Evolutionary conservation across 2,888 invertebrate genomes (phyloP).

Genomic region (Perithous albicinctus): DNA sequence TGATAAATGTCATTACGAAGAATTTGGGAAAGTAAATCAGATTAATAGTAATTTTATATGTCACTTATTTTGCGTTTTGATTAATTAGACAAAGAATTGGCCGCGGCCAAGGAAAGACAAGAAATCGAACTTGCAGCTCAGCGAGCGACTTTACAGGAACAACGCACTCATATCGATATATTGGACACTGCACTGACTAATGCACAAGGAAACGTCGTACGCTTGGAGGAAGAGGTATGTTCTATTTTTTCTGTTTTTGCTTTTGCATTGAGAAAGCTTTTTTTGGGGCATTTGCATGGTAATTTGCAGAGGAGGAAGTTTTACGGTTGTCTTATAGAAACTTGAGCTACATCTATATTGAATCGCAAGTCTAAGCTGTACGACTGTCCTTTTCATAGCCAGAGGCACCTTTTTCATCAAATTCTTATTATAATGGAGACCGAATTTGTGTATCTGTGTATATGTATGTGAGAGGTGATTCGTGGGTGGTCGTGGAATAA

Average conservation of each 20-base stretch:
- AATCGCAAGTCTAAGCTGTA: too few relatives aligned
- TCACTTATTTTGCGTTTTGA: neutral
- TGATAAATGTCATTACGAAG: neutral
- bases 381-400: too few relatives aligned
- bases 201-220: constrained; percentile 94
- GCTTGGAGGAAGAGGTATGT: constrained; percentile 94
- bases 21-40: neutral
- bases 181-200: constrained; percentile 96
- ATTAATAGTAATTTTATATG: neutral
- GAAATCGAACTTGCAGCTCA: constrained; percentile 96
- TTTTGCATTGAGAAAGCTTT: constrained; percentile 11
- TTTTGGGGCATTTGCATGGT: neutral
- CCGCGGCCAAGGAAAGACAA: constrained; percentile 95
- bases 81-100: constrained; percentile 92
- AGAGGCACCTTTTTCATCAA: too few relatives aligned
- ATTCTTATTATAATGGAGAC: too few relatives aligned
- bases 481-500: too few relatives aligned
- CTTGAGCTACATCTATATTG: too few relatives aligned
- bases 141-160: constrained; percentile 95
- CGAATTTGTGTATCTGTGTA: too few relatives aligned
- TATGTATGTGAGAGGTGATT: too few relatives aligned
- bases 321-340: too few relatives aligned
- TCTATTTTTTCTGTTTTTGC: neutral
- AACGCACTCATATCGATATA: constrained; percentile 96
- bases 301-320: too few relatives aligned